Base-by-base conservation (phyloP, 2,797 vertebrate genomes). In the Allobates femoralis region DNA sequence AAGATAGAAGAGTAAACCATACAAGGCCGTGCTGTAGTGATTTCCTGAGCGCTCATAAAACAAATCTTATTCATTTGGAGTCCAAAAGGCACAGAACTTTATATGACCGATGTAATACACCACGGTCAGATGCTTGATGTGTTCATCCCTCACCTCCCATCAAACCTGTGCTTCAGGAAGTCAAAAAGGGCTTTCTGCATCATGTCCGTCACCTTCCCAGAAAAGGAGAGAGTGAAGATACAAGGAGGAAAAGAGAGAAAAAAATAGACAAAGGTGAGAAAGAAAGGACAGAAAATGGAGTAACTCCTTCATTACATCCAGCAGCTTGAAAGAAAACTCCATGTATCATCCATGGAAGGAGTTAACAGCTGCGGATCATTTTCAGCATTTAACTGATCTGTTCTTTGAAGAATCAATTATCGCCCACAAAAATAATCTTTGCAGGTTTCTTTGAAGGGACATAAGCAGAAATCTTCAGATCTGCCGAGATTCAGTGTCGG, bases 101-200 rank as follows among this genome's bases (percentile, higher is more conserved):
- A 19, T n/a, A 16, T 34, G 34, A 34, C 55, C 55, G 37, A 58
- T 58, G 1, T 7, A 0, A 58, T n/a, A 19, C 11, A 10, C 15
- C 50, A 28, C 11, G 26, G 12, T 51, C 51, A 58, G 23, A 56
- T 50, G 21, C 18, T 28, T 71, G 50, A 56, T 26, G 32, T n/a
- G 18, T 26, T 18, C 21, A 69, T 89, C 88, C 90, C 98, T 98
- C 94, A 99, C 98, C 98, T 99, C 92, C 98, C 98, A 90, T 99
- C 98, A 93, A 99, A 99, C 94, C 97, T 96, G 96, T 99, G 98
- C 95, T 99, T 99, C 93, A 99, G 94, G 96, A 99, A 99, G 96
- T 99, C 98, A 95, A 99, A 99, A 90, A 99, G 96, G 30, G 98
- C 98, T 96, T 99, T 99, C 96, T 99, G 98, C 98, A 99, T 99